phyloP scores from a whole-genome alignment of 2,113 vertebrate species.

The Merops nubicus region DNA sequence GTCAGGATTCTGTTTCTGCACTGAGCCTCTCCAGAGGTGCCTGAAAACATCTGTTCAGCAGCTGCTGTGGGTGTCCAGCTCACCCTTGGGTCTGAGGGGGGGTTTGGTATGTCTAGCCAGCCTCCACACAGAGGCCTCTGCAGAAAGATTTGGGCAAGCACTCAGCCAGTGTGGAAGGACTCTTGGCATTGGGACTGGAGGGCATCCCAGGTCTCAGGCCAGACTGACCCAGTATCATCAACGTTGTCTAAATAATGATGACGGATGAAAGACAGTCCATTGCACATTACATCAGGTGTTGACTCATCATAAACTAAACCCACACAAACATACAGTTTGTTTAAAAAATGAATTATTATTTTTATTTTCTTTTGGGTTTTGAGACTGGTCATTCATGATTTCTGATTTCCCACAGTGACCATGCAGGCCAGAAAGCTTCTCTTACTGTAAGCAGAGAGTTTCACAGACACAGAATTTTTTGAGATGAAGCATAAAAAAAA shows the following conservation, averaged over 20 bases:
- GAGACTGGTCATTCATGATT: not conserved
- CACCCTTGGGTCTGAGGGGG: not conserved
- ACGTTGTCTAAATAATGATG: not conserved
- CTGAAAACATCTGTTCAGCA: not conserved
- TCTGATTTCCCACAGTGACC: not conserved
- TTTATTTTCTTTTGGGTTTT: not conserved
- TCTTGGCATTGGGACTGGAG: not conserved
- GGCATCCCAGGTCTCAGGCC: not conserved
- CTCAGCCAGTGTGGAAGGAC: not conserved
- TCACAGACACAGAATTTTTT: not conserved
- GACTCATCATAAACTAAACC: not conserved
- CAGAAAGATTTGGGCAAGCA: not conserved
- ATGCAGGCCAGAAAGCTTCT: not conserved
- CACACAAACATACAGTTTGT: not conserved
- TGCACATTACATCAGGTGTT: not conserved
- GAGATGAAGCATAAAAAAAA: not conserved
- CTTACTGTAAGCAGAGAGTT: not conserved
- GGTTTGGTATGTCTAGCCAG: not conserved
- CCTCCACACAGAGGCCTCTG: accelerated
- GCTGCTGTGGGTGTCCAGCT: not conserved
- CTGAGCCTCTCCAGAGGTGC: not conserved
- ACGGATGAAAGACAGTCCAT: not conserved
- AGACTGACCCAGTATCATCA: not conserved
- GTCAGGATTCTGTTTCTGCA: not conserved
- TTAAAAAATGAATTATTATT: not conserved